Evolutionary conservation across 2,888 invertebrate genomes (phyloP).

Genomic region (Euzophera pinguis): DNA sequence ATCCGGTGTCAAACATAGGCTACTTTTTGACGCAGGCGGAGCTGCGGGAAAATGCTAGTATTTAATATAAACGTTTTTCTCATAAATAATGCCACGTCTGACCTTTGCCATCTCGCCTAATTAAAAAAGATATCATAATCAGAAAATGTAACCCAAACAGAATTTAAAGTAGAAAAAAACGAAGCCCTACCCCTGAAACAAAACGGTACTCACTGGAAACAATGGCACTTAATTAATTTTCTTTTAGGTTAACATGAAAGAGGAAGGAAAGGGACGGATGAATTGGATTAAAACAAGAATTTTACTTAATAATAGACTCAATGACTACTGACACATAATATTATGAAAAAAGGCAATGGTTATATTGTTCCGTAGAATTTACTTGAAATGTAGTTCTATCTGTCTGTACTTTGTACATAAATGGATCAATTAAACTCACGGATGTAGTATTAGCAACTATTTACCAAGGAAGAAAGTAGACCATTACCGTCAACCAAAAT

Average conservation of each 20-base stretch:
- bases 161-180: constrained; percentile 16
- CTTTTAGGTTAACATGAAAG: constrained; percentile 58
- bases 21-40: too few species aligned
- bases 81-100: background rate
- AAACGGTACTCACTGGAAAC: constrained; percentile 51
- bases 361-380: too few species aligned
- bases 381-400: too few species aligned
- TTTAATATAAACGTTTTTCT: background rate
- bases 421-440: too few species aligned
- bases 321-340: background rate
- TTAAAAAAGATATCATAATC: constrained; percentile 10
- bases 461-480: too few species aligned
- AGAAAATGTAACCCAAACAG: constrained; percentile 4
- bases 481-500: too few species aligned
- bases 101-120: background rate
- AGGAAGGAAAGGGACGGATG: constrained; percentile 45
- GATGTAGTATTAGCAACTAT: too few species aligned
- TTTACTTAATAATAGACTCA: background rate
- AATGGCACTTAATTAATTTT: constrained; percentile 71
- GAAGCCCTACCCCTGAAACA: constrained; percentile 41
- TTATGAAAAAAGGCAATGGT: background rate
- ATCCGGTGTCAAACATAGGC: too few species aligned
- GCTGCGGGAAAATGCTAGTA: too few species aligned
- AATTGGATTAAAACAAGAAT: constrained; percentile 34
- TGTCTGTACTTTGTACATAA: too few species aligned